Conservation (phyloP, 1,140 invertebrate species). For the Drosophila cardini region DNA sequence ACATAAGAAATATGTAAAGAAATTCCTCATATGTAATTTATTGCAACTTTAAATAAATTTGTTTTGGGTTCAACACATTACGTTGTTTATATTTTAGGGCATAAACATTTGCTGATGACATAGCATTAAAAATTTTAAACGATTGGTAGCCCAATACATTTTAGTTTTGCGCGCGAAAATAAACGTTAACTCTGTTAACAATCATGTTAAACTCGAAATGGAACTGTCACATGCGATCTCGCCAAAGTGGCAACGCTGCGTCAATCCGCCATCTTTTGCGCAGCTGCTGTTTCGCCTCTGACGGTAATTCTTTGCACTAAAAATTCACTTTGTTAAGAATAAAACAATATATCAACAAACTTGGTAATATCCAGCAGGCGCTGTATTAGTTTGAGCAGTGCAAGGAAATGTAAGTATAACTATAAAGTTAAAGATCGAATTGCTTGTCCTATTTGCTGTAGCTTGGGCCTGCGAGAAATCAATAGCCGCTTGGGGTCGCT, state of each 20-base stretch:
- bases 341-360: not conserved
- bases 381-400: not conserved
- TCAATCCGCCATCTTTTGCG: slow-evolving; percentile 73
- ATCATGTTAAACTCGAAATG: slow-evolving; percentile 36
- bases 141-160: too few species aligned
- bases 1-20: slow-evolving; percentile 71
- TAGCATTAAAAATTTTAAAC: too few species aligned
- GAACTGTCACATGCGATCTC: slow-evolving; percentile 10
- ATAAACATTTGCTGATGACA: not conserved
- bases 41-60: slow-evolving; percentile 38
- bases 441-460: not conserved
- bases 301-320: slow-evolving; percentile 69
- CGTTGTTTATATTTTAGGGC: not conserved
- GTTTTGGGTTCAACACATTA: slow-evolving; percentile 28
- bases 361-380: not conserved
- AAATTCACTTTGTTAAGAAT: slow-evolving; percentile 31
- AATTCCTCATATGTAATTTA: slow-evolving; percentile 59
- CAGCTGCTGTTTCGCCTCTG: slow-evolving; percentile 53
- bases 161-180: slow-evolving; percentile 8
- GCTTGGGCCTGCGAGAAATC: slow-evolving; percentile 53
- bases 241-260: slow-evolving; percentile 18
- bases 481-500: slow-evolving; percentile 65
- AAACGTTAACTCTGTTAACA: not conserved
- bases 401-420: not conserved
- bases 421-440: not conserved